Percentiles rank a stretch among this genome's conserved stretches.
Conservation (phyloP, 2,797 vertebrate species). For the Luscinia megarhynchos region DNA sequence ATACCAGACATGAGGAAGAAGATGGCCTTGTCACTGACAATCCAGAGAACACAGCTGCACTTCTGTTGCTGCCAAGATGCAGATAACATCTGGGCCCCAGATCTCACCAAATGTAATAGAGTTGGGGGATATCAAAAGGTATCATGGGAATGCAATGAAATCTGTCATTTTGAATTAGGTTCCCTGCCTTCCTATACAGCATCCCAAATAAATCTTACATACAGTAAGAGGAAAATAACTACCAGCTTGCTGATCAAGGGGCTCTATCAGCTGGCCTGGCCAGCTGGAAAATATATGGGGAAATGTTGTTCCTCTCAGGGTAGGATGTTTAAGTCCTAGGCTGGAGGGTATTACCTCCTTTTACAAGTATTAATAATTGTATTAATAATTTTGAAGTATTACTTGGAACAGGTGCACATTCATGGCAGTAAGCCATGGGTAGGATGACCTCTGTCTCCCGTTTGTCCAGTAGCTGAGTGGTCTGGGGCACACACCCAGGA, state of each 20-base stretch:
- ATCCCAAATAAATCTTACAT: background rate
- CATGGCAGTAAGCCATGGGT: background rate
- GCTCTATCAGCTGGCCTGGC: background rate
- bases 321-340: background rate
- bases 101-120: background rate
- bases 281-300: background rate
- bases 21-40: background rate
- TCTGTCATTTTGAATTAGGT: background rate
- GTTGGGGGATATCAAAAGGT: background rate
- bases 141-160: background rate
- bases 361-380: background rate
- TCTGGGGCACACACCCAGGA: background rate
- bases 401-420: background rate
- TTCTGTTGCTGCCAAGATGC: background rate
- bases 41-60: background rate
- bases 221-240: background rate
- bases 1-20: background rate
- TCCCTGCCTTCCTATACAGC: background rate
- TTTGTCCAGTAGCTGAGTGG: background rate
- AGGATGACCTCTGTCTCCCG: background rate
- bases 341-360: background rate
- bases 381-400: background rate
- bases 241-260: background rate
- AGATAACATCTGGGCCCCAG: background rate
- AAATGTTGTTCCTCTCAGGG: background rate